A percentile compares a stretch with the other conserved stretches of the same genome.
phyloP scores from a whole-genome alignment of 2,113 vertebrate genomes.

The Paratilapia polleni region DNA sequence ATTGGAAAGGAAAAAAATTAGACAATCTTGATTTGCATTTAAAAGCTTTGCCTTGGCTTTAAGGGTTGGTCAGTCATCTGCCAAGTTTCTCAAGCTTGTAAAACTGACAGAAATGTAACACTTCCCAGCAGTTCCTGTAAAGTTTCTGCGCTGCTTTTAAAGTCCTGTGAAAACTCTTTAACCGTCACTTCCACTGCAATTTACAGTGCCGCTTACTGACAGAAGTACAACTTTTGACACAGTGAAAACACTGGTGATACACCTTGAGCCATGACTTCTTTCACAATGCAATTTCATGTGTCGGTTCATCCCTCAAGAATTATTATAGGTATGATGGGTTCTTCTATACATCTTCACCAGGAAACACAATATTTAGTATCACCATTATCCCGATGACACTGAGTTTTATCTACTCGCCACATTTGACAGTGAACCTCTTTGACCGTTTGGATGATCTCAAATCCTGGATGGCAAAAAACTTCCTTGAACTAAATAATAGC shows the following conservation, averaged over 20 bases:
- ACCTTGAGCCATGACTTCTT: background rate
- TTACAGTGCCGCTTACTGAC: background rate
- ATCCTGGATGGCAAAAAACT: background rate
- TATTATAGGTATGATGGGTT: background rate
- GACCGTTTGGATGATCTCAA: background rate
- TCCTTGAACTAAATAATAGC: fast-evolving
- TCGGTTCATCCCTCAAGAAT: background rate
- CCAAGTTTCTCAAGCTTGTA: background rate
- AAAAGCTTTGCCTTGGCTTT: background rate
- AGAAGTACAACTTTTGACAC: background rate
- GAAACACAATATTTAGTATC: background rate
- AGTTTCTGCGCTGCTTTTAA: background rate
- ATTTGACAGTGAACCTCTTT: background rate
- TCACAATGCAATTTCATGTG: background rate
- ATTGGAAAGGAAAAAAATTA: background rate
- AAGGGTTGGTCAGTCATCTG: background rate
- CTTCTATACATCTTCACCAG: background rate
- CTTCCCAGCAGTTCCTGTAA: background rate
- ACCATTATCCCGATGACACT: background rate
- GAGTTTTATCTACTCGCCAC: background rate
- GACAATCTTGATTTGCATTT: background rate
- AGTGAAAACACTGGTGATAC: background rate
- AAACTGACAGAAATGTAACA: background rate
- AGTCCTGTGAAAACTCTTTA: background rate
- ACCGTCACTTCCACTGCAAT: background rate